Base-by-base conservation (phyloP, 1,140 invertebrate genomes). In the Anagrus nilaparvatae region DNA sequence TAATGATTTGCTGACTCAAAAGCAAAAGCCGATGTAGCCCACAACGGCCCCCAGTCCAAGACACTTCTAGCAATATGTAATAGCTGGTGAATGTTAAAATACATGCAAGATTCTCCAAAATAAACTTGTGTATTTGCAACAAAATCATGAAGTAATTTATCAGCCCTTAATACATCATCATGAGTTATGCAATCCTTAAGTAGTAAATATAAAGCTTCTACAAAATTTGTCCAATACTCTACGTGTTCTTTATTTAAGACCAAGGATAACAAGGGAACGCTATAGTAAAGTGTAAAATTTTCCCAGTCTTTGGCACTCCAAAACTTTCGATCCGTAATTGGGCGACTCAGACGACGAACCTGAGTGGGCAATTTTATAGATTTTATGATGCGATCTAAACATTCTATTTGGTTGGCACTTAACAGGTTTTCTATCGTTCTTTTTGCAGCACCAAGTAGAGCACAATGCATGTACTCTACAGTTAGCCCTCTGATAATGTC, bases 281-380 rank as follows among this genome's bases (percentile, higher is more conserved):
- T 47, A 29, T 45, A 50, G 25, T 39, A 38, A 4, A 50, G 24
- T 12, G 44, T 17, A 17, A 27, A 50, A 25, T 49, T 49, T 43
- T 49, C 47, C 43, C 45, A 19, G 29, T 30, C 21, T 34, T 36
- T 18, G 45, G 10, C 40, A 38, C 40, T 49, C 47, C 43, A 49
- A 19, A 34, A 36, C 21, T 34, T 36, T 18, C 48, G 10, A 9
- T 40, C 19, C 25, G 33, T 28, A 12, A 50, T 9, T 2, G 34
- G 21, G 13, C 47, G 35, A 2, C 44, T 35, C 13, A 44, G 23
- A 9, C 50, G 33, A 10, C 31, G 23, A 17, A 52, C 7, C 43
- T 49, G 44, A 16, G 10, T 32, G 13, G 47, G 46, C 3, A 41
- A 35, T 28, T 38, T 46, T 6, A 50, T 32, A 0, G 34, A 33